Base-by-base conservation (phyloP, 2,113 vertebrate genomes). In the Ancistrus triradiatus region DNA sequence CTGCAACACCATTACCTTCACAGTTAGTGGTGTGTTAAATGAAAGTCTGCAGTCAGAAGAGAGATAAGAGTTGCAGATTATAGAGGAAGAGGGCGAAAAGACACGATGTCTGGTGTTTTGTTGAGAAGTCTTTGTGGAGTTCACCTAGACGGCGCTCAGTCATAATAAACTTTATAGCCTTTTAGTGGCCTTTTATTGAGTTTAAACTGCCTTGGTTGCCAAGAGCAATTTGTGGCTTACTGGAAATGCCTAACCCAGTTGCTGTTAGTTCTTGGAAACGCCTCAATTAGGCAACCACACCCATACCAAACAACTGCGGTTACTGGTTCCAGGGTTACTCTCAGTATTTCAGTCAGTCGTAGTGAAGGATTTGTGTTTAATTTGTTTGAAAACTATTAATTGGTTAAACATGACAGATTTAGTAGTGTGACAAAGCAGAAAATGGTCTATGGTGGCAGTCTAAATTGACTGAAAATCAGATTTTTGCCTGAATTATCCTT, bases 361-460 rank as follows among this genome's bases (percentile, higher is more conserved):
- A 81, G 80, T 74, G 77, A 75, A 70, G 67, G 63, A 59, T 69
- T 37, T 74, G 72, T 80, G 73, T 80, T 81, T 75, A 37, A 80
- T 82, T 76, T 78, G 78, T 84, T 78, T 81, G 74, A 74, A 81
- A 83, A 83, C 82, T 75, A 84, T 82, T 79, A 44, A 47, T 17
- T 14, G 35, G 15, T 43, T 47, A 27, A 42, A 40, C 51, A 81
- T 84, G 83, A 83, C 78, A 72, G 79, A 79, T 85, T 79, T 25
- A 55, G 14, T 43, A n/a, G 27, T 55, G 28, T 38, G 13, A 21
- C 18, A 18, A 4, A 17, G 21, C 7, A 17, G 24, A 42, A 49
- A 8, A 28, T 46, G 6, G n/a, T 7, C 9, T 37, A 13, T n/a
- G n/a, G n/a, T n/a, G n/a, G n/a, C n/a, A n/a, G n/a, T n/a, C n/a